Percentiles rank a stretch among this genome's conserved stretches.
phyloP scores from a whole-genome alignment of 2,113 vertebrate species.

The Bufo bufo region DNA sequence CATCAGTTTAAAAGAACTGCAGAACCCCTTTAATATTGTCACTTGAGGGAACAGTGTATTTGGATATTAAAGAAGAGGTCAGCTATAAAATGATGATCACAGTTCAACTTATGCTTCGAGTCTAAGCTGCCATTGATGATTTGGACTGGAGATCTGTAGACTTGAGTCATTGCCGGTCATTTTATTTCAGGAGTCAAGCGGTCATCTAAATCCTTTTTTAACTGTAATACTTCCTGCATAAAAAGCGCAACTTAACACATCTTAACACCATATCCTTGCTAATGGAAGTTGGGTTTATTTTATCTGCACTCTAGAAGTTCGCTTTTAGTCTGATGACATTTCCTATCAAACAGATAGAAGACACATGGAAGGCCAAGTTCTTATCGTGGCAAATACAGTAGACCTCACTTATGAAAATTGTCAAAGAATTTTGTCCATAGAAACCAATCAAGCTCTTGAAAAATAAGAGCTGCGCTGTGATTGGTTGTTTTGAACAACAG shows the following conservation, averaged over 20 bases:
- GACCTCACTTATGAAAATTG: background rate
- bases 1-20: too few relatives aligned
- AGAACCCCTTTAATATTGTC: too few relatives aligned
- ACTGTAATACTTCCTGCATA: background rate
- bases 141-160: background rate
- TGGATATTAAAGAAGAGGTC: background rate
- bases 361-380: background rate
- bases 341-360: background rate
- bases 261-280: background rate
- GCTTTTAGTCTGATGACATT: background rate
- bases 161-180: background rate
- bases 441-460: too few relatives aligned
- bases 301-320: background rate
- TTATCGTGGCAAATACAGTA: background rate
- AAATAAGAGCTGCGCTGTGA: too few relatives aligned
- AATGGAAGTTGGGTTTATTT: conserved; percentile 14
- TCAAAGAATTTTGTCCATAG: too few relatives aligned
- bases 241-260: background rate
- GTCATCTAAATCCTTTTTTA: background rate
- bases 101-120: background rate
- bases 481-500: too few relatives aligned
- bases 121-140: background rate
- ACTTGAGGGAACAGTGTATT: background rate
- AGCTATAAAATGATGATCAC: background rate
- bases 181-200: background rate